Percentiles rank a stretch among this genome's conserved stretches.
Conservation (phyloP, 2,797 vertebrate genomes). For the Phataginus tricuspis region DNA sequence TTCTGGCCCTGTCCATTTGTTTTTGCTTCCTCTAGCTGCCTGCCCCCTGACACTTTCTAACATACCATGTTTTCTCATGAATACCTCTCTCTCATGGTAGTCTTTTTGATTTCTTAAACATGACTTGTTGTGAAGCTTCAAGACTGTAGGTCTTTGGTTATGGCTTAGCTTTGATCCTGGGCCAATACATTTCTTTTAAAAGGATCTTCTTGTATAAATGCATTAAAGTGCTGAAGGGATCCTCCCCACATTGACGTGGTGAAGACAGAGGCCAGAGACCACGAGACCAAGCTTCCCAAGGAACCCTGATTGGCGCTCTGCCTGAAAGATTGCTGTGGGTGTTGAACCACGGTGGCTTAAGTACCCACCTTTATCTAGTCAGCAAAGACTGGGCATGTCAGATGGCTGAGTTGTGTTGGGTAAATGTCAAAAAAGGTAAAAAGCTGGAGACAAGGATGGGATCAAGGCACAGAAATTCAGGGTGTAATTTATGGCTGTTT, state of each 20-base stretch:
- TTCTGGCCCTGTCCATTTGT: neutral
- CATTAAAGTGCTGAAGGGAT: constrained; percentile 47
- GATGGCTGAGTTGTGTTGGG: neutral
- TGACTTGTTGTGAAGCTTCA: constrained; percentile 74
- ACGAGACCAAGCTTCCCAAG: constrained; percentile 44
- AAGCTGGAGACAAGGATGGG: neutral
- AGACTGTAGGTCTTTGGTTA: constrained; percentile 61
- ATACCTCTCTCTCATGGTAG: constrained; percentile 59
- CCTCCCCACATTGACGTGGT: constrained; percentile 52
- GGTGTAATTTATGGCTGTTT: constrained; percentile 35
- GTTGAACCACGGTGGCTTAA: neutral
- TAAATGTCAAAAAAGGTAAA: constrained; percentile 29
- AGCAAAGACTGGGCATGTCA: constrained; percentile 1
- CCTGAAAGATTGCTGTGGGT: neutral
- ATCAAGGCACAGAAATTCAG: constrained; percentile 32
- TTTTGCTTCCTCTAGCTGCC: constrained; percentile 28
- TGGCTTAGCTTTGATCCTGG: constrained; percentile 74
- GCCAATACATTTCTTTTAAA: constrained; percentile 75
- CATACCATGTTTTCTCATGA: constrained; percentile 47
- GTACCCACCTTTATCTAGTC: neutral
- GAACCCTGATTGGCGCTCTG: constrained; percentile 24
- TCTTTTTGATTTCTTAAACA: constrained; percentile 63
- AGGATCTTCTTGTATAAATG: constrained; percentile 76
- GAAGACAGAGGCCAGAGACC: constrained; percentile 20
- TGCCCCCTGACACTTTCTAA: neutral